These are phyloP conservation scores for Allobates femoralis DNA, from an alignment of 2,797 vertebrate species.

Conservation along the genomic window DNA sequence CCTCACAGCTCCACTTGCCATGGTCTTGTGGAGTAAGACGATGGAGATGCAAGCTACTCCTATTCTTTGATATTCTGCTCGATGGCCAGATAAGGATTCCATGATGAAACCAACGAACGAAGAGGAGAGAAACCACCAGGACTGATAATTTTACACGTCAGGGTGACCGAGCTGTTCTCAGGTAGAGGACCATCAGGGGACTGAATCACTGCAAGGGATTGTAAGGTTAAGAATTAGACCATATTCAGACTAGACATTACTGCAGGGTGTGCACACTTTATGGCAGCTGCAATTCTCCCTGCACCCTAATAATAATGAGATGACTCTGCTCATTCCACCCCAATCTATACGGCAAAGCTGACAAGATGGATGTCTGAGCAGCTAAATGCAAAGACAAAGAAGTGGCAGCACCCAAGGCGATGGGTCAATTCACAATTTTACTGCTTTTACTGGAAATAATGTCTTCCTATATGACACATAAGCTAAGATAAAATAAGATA, in stretches of 20 bases:
- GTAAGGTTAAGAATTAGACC: neutral
- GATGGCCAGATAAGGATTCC: neutral
- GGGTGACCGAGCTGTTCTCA: slow-evolving; percentile 22
- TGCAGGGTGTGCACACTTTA: too few species aligned
- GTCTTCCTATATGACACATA: too few species aligned
- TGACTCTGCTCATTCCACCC: neutral
- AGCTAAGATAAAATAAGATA: too few species aligned
- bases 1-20: slow-evolving; percentile 56
- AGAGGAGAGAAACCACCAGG: fast-evolving
- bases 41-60: neutral
- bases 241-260: too few species aligned
- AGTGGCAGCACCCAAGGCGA: too few species aligned
- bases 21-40: slow-evolving; percentile 12
- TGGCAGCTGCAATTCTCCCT: neutral
- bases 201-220: slow-evolving; percentile 33
- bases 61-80: neutral
- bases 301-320: neutral
- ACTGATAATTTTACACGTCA: slow-evolving; percentile 1
- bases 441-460: too few species aligned
- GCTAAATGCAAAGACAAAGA: too few species aligned
- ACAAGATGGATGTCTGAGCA: too few species aligned
- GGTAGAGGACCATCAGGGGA: slow-evolving; percentile 28
- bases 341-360: neutral
- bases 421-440: too few species aligned
- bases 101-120: slow-evolving; percentile 2